Base-by-base conservation (phyloP, 2,888 invertebrate species). In the Sthenelais limicola region DNA sequence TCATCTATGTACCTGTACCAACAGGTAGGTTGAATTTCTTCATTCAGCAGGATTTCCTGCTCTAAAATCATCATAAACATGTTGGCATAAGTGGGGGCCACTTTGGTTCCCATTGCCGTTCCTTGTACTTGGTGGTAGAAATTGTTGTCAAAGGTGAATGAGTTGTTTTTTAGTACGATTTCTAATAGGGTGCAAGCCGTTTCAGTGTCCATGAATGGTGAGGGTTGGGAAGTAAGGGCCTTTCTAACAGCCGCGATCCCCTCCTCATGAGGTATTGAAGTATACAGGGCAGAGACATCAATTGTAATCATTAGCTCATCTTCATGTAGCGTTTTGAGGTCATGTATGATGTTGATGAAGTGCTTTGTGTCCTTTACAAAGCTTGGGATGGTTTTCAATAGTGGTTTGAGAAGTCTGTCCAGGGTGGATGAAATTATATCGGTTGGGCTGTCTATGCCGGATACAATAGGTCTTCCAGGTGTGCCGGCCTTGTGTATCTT, bases 221-320 rank as follows among this genome's bases (percentile, higher is more conserved):
- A 43, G 9, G 18, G 12, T 12, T 9, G 18, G 18, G 43, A 43
- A 43, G 43, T 12, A 12, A 43, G 18, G 9, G 43, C 43, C 18
- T 9, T 12, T 12, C 9, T 54, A 4, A 32, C 32, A 24, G 56
- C n/a, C 56, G 30, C 56, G 30, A 56, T 28, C 2, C 56, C 56
- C 15, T 56, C 56, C 5, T 56, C 56, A 56, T 56, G 56, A 33
- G 56, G 56, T 9, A 56, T 56, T 5, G 56, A 56, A 2, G 56
- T 56, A 21, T 56, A 56, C n/a, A 56, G 18, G 9, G 30, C 18
- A n/a, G 32, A n/a, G 9, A 56, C 56, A 15, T 56, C 56, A 30
- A 56, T 56, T 18, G 56, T 56, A 24, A 56, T 18, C 5, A 56
- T 15, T n/a, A 56, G 33, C 33, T 56, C 56, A 32, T 56, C 56